A percentile compares a stretch with the other conserved stretches of the same genome.
Evolutionary conservation across 2,888 invertebrate species (phyloP).

Genomic region (Eilema griseolum): DNA sequence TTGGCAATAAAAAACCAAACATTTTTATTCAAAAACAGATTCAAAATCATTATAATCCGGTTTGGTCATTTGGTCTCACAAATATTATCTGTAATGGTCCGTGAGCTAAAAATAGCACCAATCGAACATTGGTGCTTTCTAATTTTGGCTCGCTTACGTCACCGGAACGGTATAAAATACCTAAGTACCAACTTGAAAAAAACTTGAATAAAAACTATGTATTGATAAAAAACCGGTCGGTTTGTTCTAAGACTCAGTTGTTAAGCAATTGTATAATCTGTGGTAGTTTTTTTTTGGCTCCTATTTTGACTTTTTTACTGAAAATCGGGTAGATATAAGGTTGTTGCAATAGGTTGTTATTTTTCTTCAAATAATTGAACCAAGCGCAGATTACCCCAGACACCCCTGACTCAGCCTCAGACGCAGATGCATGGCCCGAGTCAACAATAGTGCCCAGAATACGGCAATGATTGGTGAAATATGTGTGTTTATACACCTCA

Average conservation of each 20-base stretch:
- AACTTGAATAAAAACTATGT: constrained; percentile 36
- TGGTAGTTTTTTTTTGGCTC: constrained; percentile 9
- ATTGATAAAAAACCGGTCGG: constrained; percentile 47
- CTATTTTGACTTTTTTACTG: neutral
- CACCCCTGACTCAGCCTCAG: too few relatives aligned
- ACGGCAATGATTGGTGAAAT: too few relatives aligned
- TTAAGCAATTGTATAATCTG: constrained; percentile 11
- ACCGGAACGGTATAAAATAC: constrained; percentile 47
- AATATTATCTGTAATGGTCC: constrained; percentile 38
- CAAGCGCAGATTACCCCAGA: too few relatives aligned
- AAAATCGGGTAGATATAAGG: neutral
- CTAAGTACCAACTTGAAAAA: constrained; percentile 39
- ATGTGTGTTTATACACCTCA: too few relatives aligned
- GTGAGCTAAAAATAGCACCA: constrained; percentile 46
- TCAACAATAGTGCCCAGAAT: too few relatives aligned
- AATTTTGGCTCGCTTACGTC: constrained; percentile 54
- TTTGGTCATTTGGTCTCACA: constrained; percentile 29
- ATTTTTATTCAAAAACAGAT: constrained; percentile 9
- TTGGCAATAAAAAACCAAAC: neutral
- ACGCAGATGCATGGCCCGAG: too few relatives aligned
- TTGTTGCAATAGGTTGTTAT: neutral
- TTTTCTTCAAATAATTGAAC: too few relatives aligned
- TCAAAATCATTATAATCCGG: constrained; percentile 33
- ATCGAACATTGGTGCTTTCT: constrained; percentile 41
- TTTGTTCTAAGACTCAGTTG: constrained; percentile 13